Base-by-base conservation (phyloP, 2,113 vertebrate species). In the Myrmecophaga tridactyla region DNA sequence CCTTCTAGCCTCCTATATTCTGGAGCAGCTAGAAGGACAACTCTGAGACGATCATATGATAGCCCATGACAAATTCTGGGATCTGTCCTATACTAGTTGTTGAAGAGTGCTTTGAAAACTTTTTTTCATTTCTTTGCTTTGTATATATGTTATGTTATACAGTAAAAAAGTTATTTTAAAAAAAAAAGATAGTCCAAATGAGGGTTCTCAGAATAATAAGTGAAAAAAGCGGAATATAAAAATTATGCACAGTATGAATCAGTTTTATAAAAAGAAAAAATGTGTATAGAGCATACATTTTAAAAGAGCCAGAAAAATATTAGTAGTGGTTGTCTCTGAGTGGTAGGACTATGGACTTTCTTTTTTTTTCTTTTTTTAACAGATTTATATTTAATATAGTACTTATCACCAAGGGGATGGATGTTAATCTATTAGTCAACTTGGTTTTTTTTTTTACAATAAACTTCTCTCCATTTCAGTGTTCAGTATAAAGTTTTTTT, bases 381-480 rank as follows among this genome's bases (percentile, higher is more conserved):
- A 62, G 48, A 11, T 70, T 90, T 90, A 77, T 94, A 84, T 96
- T 97, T 96, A 89, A 96, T 92, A 86, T 21, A 92, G 34, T 65
- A 94, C 23, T 86, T 84, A 46, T 95, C 69, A 94, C 17, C 13
- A 87, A 29, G 29, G 10, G 56, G 18, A 51, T 91, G 20, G 18
- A 51, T 91, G 20, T 80, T 90, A 96, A 4, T 86, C 21, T 20
- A 36, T 39, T 70, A 72, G 15, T 82, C 94, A 94, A 70, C 94
- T 94, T 56, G 92, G 43, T 17, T 2, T 18, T 96, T 0, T 0
- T 80, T 82, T n/a, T n/a, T n/a, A 80, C 90, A 96, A 56, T 94
- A 94, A 78, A 92, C 23, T 93, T 56, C 85, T 92, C 43, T 67
- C 36, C 81, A 94, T 94, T 94, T 94, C 82, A 92, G 36, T 36